Evolutionary conservation across 2,888 invertebrate genomes (phyloP).

Genomic region (Apotomis turbidana): DNA sequence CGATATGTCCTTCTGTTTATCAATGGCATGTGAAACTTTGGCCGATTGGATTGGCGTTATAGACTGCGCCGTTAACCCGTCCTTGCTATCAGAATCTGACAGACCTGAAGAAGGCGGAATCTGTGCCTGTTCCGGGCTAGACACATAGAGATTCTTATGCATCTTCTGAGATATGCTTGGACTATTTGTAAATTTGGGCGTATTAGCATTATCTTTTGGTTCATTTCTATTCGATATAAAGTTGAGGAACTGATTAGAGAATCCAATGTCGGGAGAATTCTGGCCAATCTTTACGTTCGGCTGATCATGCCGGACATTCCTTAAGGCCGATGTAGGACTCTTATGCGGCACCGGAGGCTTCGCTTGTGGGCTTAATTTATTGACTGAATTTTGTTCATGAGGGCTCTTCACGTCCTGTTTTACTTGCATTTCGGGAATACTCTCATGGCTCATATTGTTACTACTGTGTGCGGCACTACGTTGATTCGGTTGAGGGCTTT

Average conservation of each 20-base stretch:
- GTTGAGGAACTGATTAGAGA: conserved; percentile 78
- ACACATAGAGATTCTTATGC: conserved; percentile 81
- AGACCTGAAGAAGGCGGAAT: conserved; percentile 79
- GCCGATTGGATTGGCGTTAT: conserved; percentile 76
- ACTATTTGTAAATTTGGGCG: conserved; percentile 80
- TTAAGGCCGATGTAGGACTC: conserved; percentile 71
- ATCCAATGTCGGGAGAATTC: conserved; percentile 76
- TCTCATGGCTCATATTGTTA: conserved; percentile 54
- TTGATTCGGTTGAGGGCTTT: conserved; percentile 66
- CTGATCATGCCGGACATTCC: conserved; percentile 78
- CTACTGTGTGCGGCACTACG: conserved; percentile 56
- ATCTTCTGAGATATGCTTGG: conserved; percentile 80
- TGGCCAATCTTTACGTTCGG: conserved; percentile 70
- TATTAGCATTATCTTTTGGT: conserved; percentile 81
- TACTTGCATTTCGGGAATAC: conserved; percentile 57
- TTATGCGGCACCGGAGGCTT: conserved; percentile 64
- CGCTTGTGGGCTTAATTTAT: conserved; percentile 54
- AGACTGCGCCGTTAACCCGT: conserved; percentile 75
- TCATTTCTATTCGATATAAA: conserved; percentile 80
- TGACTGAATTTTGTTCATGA: conserved; percentile 57
- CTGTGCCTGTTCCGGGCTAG: conserved; percentile 80
- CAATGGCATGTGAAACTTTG: conserved; percentile 66
- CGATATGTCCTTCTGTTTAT: conserved; percentile 78
- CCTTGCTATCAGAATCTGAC: conserved; percentile 79
- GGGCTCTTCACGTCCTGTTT: conserved; percentile 56